Percentiles rank a stretch among this genome's conserved stretches.
Evolutionary conservation across 2,797 vertebrate genomes (phyloP).

Genomic region (Helicolenus hilgendorfi): DNA sequence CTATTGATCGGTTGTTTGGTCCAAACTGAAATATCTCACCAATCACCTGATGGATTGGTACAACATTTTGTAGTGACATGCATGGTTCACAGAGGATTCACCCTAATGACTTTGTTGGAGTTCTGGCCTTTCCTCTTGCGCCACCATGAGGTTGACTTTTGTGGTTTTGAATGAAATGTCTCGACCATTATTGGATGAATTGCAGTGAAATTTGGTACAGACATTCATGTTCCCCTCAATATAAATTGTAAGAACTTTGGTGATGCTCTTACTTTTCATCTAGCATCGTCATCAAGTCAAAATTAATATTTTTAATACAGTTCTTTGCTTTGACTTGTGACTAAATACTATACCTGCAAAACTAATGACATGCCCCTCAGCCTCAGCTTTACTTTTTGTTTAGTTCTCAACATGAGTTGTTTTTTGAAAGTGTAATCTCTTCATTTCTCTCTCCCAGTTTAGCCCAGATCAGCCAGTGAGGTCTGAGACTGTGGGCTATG

Average conservation of each 20-base stretch:
- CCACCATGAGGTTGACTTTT: neutral
- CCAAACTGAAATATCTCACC: neutral
- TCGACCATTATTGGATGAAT: neutral
- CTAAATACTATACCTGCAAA: neutral
- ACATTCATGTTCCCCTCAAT: neutral
- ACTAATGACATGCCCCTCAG: neutral
- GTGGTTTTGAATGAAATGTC: neutral
- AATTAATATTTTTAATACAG: neutral
- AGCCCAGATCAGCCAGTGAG: conserved; percentile 73
- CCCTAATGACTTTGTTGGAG: neutral
- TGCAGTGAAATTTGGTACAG: neutral
- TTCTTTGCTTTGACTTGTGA: neutral
- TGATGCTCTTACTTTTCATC: neutral
- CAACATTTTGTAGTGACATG: neutral
- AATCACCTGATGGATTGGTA: neutral
- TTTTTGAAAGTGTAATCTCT: neutral
- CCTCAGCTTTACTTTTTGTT: neutral
- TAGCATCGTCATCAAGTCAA: neutral
- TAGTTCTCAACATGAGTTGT: neutral
- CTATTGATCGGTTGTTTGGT: neutral
- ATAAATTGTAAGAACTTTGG: neutral
- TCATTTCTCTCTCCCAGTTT: conserved; percentile 69
- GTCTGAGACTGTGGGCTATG: conserved; percentile 72
- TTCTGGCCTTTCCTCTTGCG: neutral
- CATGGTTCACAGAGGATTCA: neutral